Conservation (phyloP, 2,888 invertebrate genomes). For the Hypselothyrea guttata region DNA sequence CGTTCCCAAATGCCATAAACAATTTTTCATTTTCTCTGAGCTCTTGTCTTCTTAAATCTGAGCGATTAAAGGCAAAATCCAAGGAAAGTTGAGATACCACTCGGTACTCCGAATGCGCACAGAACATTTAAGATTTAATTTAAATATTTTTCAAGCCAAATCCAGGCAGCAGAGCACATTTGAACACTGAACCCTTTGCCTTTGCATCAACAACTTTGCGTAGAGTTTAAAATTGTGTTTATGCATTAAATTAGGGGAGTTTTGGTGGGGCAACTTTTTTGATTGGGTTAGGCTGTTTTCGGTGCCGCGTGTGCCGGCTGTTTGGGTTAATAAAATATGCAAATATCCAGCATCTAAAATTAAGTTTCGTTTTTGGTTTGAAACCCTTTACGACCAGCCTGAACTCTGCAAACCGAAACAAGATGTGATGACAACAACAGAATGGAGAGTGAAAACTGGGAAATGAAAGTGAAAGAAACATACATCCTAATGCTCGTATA, state of each 20-base stretch:
- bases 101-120: neutral
- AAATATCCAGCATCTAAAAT: constrained; percentile 65
- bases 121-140: constrained; percentile 66
- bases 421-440: constrained; percentile 7
- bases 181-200: constrained; percentile 18
- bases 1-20: constrained; percentile 2
- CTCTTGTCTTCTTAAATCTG: neutral
- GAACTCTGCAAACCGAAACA: neutral
- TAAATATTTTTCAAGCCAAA: constrained; percentile 48
- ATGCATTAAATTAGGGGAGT: constrained; percentile 68
- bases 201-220: constrained; percentile 45
- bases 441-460: constrained; percentile 13
- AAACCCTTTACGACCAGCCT: constrained; percentile 17
- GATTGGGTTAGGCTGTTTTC: constrained; percentile 65
- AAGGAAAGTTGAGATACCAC: constrained; percentile 10
- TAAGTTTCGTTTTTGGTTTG: constrained; percentile 58
- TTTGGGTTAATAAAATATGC: constrained; percentile 73
- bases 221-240: constrained; percentile 62
- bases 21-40: neutral
- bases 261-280: constrained; percentile 60
- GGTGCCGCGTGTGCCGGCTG: constrained; percentile 61
- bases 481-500: constrained; percentile 18
- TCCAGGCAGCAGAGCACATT: constrained; percentile 24
- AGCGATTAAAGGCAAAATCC: constrained; percentile 7
- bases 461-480: constrained; percentile 17